Evolutionary conservation across 1,140 invertebrate species (phyloP).

Genomic region (Notospermus geniculatus): DNA sequence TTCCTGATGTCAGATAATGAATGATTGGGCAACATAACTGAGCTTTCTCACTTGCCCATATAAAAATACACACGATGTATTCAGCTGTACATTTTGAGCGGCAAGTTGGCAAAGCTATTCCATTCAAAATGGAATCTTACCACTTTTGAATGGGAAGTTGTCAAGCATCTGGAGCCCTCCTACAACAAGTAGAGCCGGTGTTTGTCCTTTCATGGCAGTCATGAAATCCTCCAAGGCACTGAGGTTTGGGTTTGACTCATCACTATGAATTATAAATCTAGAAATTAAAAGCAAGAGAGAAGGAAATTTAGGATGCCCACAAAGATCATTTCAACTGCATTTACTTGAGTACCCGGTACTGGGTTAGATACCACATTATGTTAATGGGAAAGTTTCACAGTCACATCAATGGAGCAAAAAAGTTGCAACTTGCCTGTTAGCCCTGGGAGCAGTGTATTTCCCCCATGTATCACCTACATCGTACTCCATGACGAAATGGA

Average conservation of each 20-base stretch:
- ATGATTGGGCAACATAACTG: too few species aligned
- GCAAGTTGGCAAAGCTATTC: too few species aligned
- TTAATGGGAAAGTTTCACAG: too few species aligned
- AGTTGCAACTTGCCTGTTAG: slow-evolving; percentile 71
- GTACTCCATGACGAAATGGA: slow-evolving; percentile 81
- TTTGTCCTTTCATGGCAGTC: slow-evolving; percentile 64
- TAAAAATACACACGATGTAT: too few species aligned
- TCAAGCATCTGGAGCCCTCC: slow-evolving; percentile 90
- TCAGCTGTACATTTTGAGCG: too few species aligned
- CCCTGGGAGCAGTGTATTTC: slow-evolving; percentile 69
- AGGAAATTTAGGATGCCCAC: too few species aligned
- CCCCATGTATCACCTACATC: slow-evolving; percentile 76
- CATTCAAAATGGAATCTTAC: slow-evolving; percentile 53
- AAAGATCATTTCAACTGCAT: too few species aligned
- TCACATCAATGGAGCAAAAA: too few species aligned
- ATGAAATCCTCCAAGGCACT: slow-evolving; percentile 71
- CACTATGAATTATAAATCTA: slow-evolving; percentile 82
- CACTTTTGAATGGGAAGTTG: slow-evolving; percentile 72
- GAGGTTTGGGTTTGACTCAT: slow-evolving; percentile 76
- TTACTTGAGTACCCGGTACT: too few species aligned
- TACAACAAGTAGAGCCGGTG: slow-evolving; percentile 74
- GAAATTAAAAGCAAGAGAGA: slow-evolving; percentile 22
- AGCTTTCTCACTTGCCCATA: too few species aligned
- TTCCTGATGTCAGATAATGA: too few species aligned
- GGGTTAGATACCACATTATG: too few species aligned